Base-by-base conservation (phyloP, 64 coral and sea anemone species). In the Exaiptasia diaphana region DNA sequence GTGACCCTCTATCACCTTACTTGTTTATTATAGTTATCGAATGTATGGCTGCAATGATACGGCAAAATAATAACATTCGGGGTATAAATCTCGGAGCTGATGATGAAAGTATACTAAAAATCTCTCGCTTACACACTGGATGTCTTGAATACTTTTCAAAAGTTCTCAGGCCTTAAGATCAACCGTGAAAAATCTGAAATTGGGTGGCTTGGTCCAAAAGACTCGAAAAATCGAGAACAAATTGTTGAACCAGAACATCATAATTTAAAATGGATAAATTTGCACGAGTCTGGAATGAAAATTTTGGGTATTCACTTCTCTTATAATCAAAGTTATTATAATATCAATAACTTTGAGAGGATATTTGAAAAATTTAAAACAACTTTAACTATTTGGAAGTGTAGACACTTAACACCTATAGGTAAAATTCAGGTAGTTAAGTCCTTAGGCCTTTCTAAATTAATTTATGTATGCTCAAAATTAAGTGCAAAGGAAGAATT, bases 1-100 rank as follows among this genome's bases (percentile, higher is more conserved):
- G 59, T 24, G 78, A 82, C 78, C 78, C 78, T 42, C 32, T 69
- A 15, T 59, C 55, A n/a, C n/a, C n/a, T 5, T 4, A 6, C 24
- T 59, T 59, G 13, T 2, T 36, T 6, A 6, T 38, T 5, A 69
- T 18, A 7, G 65, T 36, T 29, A 69, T 18, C 12, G n/a, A n/a
- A n/a, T n/a, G n/a, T n/a, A n/a, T n/a, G n/a, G n/a, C n/a, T n/a
- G n/a, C n/a, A n/a, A n/a, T n/a, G n/a, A n/a, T n/a, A n/a, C n/a
- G n/a, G 22, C n/a, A n/a, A n/a, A 38, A 69, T 36, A 31, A 15
- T 69, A 38, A 42, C n/a, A 69, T 23, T 69, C 38, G 32, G 65
- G 29, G 21, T 27, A 69, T 0, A 35, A 69, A 14, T 18, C 3
- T 15, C n/a, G n/a, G 22, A 6, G 5, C 28, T 62, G 6, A 10